Conservation (phyloP, 2,888 invertebrate genomes). For the Shargacucullia verbasci region DNA sequence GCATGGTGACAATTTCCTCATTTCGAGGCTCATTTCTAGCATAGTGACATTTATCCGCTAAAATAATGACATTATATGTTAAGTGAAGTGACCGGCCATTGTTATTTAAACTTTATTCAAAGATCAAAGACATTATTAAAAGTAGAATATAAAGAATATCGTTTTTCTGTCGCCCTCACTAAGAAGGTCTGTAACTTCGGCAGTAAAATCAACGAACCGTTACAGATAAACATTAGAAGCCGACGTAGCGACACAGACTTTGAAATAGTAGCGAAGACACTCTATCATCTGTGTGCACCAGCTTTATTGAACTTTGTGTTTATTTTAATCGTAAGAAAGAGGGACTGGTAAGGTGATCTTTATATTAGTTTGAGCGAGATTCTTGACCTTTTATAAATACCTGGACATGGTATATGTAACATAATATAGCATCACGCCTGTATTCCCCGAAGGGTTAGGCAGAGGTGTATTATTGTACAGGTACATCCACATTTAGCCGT, state of each 20-base stretch:
- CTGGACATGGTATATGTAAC: too few relatives aligned
- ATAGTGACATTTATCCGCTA: too few relatives aligned
- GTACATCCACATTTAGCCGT: too few relatives aligned
- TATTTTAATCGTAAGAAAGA: conserved; percentile 46
- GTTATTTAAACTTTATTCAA: conserved; percentile 19
- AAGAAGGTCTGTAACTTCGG: conserved; percentile 75
- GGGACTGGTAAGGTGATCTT: conserved; percentile 20
- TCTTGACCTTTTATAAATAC: too few relatives aligned
- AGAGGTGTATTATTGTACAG: too few relatives aligned
- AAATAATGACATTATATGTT: too few relatives aligned
- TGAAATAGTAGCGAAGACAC: conserved; percentile 43
- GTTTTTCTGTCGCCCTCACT: conserved; percentile 71
- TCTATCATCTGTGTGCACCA: conserved; percentile 25
- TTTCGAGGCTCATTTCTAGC: too few relatives aligned
- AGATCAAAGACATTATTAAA: conserved; percentile 60
- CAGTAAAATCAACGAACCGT: conserved; percentile 84
- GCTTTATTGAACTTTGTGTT: conserved; percentile 50
- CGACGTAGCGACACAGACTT: conserved; percentile 65
- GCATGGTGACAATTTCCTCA: too few relatives aligned
- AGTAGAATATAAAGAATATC: conserved; percentile 53
- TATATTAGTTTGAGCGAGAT: too few relatives aligned
- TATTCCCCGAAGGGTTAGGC: too few relatives aligned
- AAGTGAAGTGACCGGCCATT: too few relatives aligned
- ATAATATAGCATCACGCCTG: too few relatives aligned
- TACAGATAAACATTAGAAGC: conserved; percentile 82